Evolutionary conservation across 2,113 vertebrate genomes (phyloP).

Genomic region (Redunca redunca): DNA sequence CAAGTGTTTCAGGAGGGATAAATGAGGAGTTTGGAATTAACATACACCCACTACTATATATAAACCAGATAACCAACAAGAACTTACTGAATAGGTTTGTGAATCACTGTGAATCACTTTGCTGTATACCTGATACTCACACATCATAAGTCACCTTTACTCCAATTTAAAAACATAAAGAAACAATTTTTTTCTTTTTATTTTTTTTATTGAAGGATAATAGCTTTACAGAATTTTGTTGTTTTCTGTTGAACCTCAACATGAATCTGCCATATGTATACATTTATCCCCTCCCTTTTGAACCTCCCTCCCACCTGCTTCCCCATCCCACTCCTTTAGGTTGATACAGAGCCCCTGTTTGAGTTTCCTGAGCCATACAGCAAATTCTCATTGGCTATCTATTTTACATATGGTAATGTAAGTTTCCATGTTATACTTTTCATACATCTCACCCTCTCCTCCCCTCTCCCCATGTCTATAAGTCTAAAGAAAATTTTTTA

Average conservation of each 20-base stretch:
- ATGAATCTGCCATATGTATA: neutral
- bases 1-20: neutral
- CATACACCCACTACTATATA: neutral
- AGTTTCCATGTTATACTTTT: neutral
- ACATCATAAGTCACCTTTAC: neutral
- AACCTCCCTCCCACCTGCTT: neutral
- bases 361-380: neutral
- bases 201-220: neutral
- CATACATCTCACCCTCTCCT: neutral
- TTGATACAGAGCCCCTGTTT: neutral
- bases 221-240: neutral
- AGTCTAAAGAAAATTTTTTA: neutral
- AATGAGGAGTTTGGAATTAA: neutral
- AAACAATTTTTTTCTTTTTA: neutral
- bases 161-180: neutral
- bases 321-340: neutral
- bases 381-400: neutral
- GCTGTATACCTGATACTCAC: neutral
- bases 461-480: neutral
- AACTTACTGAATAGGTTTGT: neutral
- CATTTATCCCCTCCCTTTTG: neutral
- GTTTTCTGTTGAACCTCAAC: neutral
- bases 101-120: neutral
- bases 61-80: neutral
- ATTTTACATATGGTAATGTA: neutral